phyloP scores from a whole-genome alignment of 1,140 invertebrate species.

The Brachionus rubens region DNA sequence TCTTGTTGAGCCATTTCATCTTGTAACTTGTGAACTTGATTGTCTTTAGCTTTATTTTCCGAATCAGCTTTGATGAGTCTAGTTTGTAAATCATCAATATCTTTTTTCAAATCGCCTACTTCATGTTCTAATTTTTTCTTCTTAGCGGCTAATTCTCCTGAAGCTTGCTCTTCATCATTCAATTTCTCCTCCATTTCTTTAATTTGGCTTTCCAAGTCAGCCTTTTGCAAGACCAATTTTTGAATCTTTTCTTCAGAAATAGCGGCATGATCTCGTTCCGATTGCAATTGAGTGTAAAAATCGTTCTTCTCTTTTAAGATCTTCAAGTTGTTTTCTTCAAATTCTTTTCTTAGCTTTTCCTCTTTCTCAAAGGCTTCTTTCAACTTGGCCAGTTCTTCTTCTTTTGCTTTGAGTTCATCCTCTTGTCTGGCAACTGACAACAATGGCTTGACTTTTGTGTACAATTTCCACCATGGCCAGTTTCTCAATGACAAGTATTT shows the following conservation, averaged over 20 bases:
- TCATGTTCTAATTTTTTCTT: constrained; percentile 96
- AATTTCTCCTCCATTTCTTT: constrained; percentile 93
- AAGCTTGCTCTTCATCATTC: constrained; percentile 87
- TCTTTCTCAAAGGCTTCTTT: constrained; percentile 89
- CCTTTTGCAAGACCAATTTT: constrained; percentile 90
- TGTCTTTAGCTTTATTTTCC: constrained; percentile 95
- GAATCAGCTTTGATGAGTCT: constrained; percentile 78
- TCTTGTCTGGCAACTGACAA: constrained; percentile 96
- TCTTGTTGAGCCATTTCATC: constrained; percentile 97
- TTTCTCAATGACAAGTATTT: constrained; percentile 95
- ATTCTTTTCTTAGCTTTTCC: constrained; percentile 90
- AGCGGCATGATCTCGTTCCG: constrained; percentile 71
- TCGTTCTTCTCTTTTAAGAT: constrained; percentile 79
- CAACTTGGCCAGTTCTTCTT: constrained; percentile 88
- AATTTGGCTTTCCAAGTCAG: constrained; percentile 89
- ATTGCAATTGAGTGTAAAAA: constrained; percentile 78
- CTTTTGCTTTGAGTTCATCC: constrained; percentile 95
- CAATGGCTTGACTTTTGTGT: constrained; percentile 94
- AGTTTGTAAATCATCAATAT: constrained; percentile 90
- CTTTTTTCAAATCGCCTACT: constrained; percentile 86
- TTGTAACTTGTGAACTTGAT: constrained; percentile 87
- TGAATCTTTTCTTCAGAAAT: constrained; percentile 86
- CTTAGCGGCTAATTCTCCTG: constrained; percentile 80
- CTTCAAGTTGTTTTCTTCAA: constrained; percentile 86
- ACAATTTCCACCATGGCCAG: constrained; percentile 99